Base-by-base conservation (phyloP, 2,888 invertebrate genomes). In the Watsonalla binaria region DNA sequence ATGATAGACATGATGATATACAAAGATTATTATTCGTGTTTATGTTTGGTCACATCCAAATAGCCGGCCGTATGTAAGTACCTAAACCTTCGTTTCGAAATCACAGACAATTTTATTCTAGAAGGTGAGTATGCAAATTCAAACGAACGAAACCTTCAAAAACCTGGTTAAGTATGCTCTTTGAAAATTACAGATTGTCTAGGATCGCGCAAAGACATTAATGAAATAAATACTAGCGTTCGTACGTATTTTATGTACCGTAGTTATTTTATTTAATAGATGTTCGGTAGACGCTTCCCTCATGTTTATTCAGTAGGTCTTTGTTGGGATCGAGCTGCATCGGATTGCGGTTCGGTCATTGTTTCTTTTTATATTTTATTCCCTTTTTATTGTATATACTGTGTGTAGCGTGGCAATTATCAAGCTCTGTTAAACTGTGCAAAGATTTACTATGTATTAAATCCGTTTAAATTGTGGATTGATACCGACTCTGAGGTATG, bases 301-400 rank as follows among this genome's bases (percentile, higher is more conserved):
- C 68, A 76, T 75, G 69, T 79, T 78, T 79, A 79, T 77, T 74
- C 75, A 77, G 68, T 61, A 55, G 63, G 68, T 60, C 65, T 72
- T 68, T 60, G 68, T 39, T 59, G 55, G 55, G 67, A 70, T 74
- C 74, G 70, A 74, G 65, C 67, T 70, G 70, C 69, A 70, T 66
- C 65, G 65, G 65, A 71, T 68, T 68, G 74, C 63, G 61, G 66
- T 63, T 62, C 66, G 58, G 61, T 63, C 48, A 58, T 55, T 55
- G 61, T 63, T 61, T 51, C 49, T 15, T 45, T 14, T 54, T 47
- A 51, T 53, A 59, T 55, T 58, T 53, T 51, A 54, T 60, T 63
- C 56, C 53, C 56, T 53, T 54, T 47, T 34, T 7, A 37, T 11
- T 42, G 42, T 42, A 51, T 54, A 55, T 57, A 59, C 55, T 61